phyloP scores from a whole-genome alignment of 2,888 invertebrate species.

The Volucella bombylans region DNA sequence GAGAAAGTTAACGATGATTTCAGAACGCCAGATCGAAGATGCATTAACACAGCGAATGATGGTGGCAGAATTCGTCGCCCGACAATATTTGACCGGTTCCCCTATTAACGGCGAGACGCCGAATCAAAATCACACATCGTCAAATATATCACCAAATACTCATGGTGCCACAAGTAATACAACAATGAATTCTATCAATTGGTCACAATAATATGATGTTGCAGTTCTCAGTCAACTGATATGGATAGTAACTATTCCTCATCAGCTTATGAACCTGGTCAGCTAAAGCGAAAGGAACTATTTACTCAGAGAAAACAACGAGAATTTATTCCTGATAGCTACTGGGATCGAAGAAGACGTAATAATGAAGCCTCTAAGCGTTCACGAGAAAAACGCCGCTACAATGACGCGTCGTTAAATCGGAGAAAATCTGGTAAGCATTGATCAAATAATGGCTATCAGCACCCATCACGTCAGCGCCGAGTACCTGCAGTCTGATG shows the following conservation, averaged over 20 bases:
- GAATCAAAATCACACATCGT: slow-evolving; percentile 80
- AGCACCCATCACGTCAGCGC: too few relatives aligned
- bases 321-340: slow-evolving; percentile 98
- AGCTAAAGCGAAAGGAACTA: slow-evolving; percentile 89
- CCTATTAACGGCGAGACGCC: slow-evolving; percentile 88
- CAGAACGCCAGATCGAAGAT: slow-evolving; percentile 21
- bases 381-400: slow-evolving; percentile 96
- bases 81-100: slow-evolving; percentile 88
- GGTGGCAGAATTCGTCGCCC: slow-evolving; percentile 93
- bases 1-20: too few relatives aligned
- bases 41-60: slow-evolving; percentile 85
- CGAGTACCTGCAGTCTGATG: too few relatives aligned
- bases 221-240: slow-evolving; percentile 83
- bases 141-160: slow-evolving; percentile 80
- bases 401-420: slow-evolving; percentile 97
- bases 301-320: slow-evolving; percentile 96
- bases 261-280: slow-evolving; percentile 75
- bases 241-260: slow-evolving; percentile 79
- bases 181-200: slow-evolving; percentile 76
- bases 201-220: slow-evolving; percentile 64
- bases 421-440: too few relatives aligned
- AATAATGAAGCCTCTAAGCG: slow-evolving; percentile 99
- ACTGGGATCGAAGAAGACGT: slow-evolving; percentile 97
- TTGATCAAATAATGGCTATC: too few relatives aligned
- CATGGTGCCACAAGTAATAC: slow-evolving; percentile 77